Conservation (phyloP, 2,113 vertebrate species). For the Micronycteris hirsuta region DNA sequence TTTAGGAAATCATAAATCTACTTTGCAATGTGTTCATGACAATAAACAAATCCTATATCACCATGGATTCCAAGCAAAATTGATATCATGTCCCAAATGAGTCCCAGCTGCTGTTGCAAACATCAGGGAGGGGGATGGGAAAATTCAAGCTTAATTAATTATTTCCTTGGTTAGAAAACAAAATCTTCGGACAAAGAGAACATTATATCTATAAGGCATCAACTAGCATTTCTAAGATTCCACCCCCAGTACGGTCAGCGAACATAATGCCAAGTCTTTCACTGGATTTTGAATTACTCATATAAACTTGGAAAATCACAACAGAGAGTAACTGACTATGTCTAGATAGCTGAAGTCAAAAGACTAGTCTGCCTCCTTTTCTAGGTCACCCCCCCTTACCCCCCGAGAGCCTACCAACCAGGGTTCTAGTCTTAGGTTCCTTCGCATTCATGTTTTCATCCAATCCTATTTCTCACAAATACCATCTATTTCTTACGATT, state of each 20-base stretch:
- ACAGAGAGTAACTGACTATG: background rate
- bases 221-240: conserved; percentile 50
- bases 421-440: background rate
- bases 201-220: conserved; percentile 22
- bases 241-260: background rate
- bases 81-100: conserved; percentile 8
- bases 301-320: conserved; percentile 34
- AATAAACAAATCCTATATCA: background rate
- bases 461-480: background rate
- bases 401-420: background rate
- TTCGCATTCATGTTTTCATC: background rate
- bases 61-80: background rate
- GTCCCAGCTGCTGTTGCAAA: conserved; percentile 26
- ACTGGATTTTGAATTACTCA: conserved; percentile 5
- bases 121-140: background rate
- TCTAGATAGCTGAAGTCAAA: background rate
- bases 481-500: background rate
- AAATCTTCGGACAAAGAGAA: conserved; percentile 43
- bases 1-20: background rate
- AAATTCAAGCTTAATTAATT: conserved; percentile 40
- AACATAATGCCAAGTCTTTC: conserved; percentile 24
- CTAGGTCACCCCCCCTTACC: background rate
- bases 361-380: background rate
- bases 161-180: conserved; percentile 48
- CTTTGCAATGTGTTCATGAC: background rate